Percentiles rank a stretch among this genome's conserved stretches.
phyloP scores from a whole-genome alignment of 2,888 invertebrate species.

The Piscicola geometra region DNA sequence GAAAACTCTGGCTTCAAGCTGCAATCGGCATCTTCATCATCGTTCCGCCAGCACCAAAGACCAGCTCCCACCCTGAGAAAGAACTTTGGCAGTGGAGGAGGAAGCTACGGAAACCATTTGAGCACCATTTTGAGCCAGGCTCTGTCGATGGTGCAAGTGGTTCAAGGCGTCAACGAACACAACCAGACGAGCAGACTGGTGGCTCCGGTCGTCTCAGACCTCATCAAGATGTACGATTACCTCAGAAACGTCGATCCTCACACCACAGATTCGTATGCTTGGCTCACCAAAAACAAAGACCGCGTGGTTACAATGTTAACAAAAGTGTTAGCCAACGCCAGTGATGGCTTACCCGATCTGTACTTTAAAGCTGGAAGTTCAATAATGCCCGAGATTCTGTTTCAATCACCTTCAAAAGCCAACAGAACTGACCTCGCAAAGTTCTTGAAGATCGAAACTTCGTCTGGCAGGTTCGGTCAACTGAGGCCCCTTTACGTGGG shows the following conservation, averaged over 20 bases:
- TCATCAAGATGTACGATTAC: constrained; percentile 46
- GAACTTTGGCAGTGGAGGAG: constrained; percentile 12
- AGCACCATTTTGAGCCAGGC: constrained; percentile 43
- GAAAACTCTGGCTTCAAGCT: constrained; percentile 45
- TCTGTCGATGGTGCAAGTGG: constrained; percentile 45
- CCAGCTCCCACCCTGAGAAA: constrained; percentile 17
- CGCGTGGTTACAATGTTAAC: constrained; percentile 46
- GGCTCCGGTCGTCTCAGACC: constrained; percentile 44
- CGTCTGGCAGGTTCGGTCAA: constrained; percentile 44
- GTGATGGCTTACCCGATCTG: constrained; percentile 45
- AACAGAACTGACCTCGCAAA: constrained; percentile 43
- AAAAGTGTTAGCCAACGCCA: constrained; percentile 45
- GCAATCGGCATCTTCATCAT: constrained; percentile 39
- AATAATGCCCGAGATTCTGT: constrained; percentile 42
- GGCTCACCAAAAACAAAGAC: constrained; percentile 46
- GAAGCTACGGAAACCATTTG: constrained; percentile 42
- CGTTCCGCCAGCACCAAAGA: constrained; percentile 31
- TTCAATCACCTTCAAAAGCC: constrained; percentile 41
- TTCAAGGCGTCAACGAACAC: constrained; percentile 45
- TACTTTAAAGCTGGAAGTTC: constrained; percentile 46
- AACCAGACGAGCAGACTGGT: constrained; percentile 43
- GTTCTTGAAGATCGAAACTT: constrained; percentile 43
- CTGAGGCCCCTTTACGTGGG: constrained; percentile 45
- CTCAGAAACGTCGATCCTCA: constrained; percentile 44
- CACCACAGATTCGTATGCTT: constrained; percentile 43